Conservation (phyloP, 37 sponge, comb jelly and placozoan genomes). For the Dysidea cf. avara region DNA sequence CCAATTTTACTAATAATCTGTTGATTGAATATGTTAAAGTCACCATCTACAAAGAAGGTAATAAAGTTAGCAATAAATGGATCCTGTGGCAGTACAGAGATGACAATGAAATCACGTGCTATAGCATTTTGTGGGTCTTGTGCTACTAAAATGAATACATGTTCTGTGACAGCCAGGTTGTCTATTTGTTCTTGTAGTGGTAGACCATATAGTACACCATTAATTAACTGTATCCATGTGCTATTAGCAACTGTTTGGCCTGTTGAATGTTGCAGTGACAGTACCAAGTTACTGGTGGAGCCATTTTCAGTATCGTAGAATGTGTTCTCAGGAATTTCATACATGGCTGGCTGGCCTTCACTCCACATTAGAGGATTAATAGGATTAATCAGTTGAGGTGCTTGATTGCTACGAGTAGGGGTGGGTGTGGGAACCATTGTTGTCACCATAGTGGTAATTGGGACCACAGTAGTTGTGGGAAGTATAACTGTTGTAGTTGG, state of each 20-base stretch:
- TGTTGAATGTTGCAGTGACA: conserved; percentile 35
- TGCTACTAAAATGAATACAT: conserved; percentile 32
- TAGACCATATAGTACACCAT: conserved; percentile 18
- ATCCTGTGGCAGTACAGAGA: conserved; percentile 24
- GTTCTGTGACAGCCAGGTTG: conserved; percentile 17
- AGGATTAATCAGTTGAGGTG: conserved; percentile 41
- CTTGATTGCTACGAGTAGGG: conserved; percentile 4
- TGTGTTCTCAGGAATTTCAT: conserved; percentile 31
- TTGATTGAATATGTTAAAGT: conserved; percentile 32
- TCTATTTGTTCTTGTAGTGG: conserved; percentile 10
- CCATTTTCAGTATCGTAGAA: conserved; percentile 55
- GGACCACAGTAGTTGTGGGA: background rate
- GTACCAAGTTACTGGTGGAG: conserved; percentile 6
- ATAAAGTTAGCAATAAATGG: conserved; percentile 3
- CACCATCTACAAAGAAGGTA: conserved; percentile 37
- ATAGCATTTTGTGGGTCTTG: conserved; percentile 27
- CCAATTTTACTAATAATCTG: conserved; percentile 25
- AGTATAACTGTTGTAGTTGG: background rate
- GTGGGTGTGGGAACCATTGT: background rate
- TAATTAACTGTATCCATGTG: conserved; percentile 45
- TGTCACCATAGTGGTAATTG: background rate
- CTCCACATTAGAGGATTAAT: conserved; percentile 24
- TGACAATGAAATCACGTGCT: conserved; percentile 28
- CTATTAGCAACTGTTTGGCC: conserved; percentile 28
- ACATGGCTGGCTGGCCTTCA: conserved; percentile 43